A percentile compares a stretch with the other conserved stretches of the same genome.
phyloP scores from a whole-genome alignment of 2,113 vertebrate genomes.

The Planiliza haematocheilus region DNA sequence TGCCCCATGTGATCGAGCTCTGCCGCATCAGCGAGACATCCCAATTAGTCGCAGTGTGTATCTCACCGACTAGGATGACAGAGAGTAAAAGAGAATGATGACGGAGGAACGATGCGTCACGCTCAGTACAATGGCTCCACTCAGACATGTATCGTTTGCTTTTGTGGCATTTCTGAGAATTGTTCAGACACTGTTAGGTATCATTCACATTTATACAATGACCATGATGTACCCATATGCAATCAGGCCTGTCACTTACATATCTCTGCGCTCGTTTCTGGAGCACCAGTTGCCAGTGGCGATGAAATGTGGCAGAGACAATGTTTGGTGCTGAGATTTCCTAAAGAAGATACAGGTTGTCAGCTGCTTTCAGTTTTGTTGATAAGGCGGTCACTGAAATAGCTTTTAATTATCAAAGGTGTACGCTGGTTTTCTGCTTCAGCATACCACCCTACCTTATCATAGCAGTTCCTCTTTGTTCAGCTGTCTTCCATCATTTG shows the following conservation, averaged over 20 bases:
- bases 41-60: constrained; percentile 15
- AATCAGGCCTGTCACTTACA: neutral
- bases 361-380: no score
- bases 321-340: neutral
- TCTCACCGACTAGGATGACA: constrained; percentile 6
- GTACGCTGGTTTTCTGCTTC: neutral
- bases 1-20: constrained; percentile 35
- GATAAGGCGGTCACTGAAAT: no score
- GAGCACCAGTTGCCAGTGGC: neutral
- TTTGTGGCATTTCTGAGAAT: neutral
- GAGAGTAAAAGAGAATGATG: neutral
- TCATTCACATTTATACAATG: neutral
- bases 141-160: neutral
- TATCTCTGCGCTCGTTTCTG: constrained; percentile 4
- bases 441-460: neutral
- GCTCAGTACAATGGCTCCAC: neutral
- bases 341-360: no score
- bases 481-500: neutral
- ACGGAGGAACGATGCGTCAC: neutral
- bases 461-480: neutral
- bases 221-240: neutral
- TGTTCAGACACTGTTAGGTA: neutral
- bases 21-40: constrained; percentile 42
- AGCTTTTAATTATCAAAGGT: neutral
- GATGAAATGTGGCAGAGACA: neutral